These are phyloP conservation scores for Campodea augens DNA, from an alignment of 1,140 invertebrate species.

Conservation along the genomic window DNA sequence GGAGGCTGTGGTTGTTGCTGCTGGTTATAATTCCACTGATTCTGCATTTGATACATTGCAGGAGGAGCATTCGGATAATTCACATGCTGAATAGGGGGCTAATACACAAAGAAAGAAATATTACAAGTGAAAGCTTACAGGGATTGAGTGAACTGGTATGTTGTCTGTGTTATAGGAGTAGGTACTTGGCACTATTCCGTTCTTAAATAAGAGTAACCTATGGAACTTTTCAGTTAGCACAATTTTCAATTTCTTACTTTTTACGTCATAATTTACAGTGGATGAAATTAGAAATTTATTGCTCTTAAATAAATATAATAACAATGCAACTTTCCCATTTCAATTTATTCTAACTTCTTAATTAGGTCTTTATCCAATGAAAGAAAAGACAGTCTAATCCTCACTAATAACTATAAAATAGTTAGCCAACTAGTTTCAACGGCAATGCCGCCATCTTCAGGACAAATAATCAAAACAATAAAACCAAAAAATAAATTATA, in stretches of 20 bases:
- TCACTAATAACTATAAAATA: too few species aligned
- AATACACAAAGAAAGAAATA: neutral
- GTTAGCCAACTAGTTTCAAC: too few species aligned
- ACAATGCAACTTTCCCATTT: too few species aligned
- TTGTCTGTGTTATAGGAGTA: neutral
- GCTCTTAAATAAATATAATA: too few species aligned
- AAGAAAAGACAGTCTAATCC: too few species aligned
- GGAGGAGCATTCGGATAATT: constrained; percentile 9
- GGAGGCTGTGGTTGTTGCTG: constrained; percentile 11
- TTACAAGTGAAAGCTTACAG: too few species aligned
- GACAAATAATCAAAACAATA: too few species aligned
- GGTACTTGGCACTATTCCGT: neutral
- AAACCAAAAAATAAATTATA: too few species aligned
- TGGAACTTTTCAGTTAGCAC: neutral
- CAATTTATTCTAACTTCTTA: too few species aligned
- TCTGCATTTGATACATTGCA: constrained; percentile 16
- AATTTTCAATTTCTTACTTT: neutral
- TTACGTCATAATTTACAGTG: neutral
- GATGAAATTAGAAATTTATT: too few species aligned
- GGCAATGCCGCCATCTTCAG: too few species aligned
- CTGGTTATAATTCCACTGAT: constrained; percentile 20
- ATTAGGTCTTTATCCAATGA: too few species aligned
- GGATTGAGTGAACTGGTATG: neutral
- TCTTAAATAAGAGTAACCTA: neutral
- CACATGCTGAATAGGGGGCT: constrained; percentile 6